These are phyloP conservation scores for Cheilosia scutellata DNA, from an alignment of 2,888 invertebrate species.

Conservation along the genomic window DNA sequence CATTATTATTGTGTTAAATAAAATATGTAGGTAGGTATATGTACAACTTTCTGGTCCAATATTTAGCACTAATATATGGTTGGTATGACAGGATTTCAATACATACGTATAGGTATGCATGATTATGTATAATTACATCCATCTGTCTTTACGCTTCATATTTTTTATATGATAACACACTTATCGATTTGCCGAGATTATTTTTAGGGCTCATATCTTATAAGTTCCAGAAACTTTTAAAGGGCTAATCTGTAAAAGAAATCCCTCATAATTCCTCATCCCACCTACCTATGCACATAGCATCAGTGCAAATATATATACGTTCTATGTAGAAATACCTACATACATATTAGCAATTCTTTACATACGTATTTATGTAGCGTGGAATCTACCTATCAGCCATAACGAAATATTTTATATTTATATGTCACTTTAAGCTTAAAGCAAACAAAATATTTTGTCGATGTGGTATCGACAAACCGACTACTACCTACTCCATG, in stretches of 20 bases:
- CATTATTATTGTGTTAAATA: no score
- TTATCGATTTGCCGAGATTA: conserved; percentile 33
- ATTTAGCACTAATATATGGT: no score
- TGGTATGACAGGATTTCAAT: no score
- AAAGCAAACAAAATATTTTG: conserved; percentile 62
- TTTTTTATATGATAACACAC: conserved; percentile 18
- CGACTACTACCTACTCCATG: conserved; percentile 62
- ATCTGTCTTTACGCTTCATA: no score
- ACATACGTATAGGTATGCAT: no score
- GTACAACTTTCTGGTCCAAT: no score
- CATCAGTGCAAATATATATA: not conserved
- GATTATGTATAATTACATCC: no score
- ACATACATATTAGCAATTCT: not conserved
- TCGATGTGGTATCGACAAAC: conserved; percentile 70
- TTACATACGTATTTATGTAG: conserved; percentile 11
- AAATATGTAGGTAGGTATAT: no score
- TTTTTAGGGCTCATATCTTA: conserved; percentile 10
- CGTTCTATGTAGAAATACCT: not conserved
- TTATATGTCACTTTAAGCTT: conserved; percentile 67
- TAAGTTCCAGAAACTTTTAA: conserved; percentile 30
- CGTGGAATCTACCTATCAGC: not conserved
- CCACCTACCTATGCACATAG: not conserved
- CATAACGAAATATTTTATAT: conserved; percentile 53
- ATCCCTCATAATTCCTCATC: not conserved
- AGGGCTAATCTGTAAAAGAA: conserved; percentile 47